Evolutionary conservation across 2,797 vertebrate species (phyloP).

Genomic region (Clamator glandarius): DNA sequence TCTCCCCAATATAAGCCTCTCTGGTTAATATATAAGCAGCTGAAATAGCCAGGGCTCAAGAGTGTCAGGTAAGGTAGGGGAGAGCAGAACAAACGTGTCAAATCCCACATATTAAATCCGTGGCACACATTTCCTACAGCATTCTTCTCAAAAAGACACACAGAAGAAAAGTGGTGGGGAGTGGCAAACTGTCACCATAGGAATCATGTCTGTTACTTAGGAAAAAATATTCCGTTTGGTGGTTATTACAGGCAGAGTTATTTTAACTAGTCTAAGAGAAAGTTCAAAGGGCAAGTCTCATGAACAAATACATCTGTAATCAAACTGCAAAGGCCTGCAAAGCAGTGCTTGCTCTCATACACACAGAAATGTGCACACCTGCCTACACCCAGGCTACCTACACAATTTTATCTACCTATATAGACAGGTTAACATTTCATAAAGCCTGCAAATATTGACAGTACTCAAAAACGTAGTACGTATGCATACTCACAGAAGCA

Average conservation of each 20-base stretch:
- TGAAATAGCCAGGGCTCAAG: not conserved
- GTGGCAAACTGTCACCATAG: not conserved
- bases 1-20: not conserved
- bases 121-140: not conserved
- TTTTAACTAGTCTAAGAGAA: not conserved
- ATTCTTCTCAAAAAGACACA: not conserved
- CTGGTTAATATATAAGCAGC: not conserved
- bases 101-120: not conserved
- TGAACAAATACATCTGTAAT: not conserved
- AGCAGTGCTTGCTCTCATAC: not conserved
- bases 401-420: not conserved
- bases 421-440: not conserved
- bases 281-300: not conserved
- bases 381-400: not conserved
- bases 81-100: not conserved
- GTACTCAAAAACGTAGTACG: not conserved
- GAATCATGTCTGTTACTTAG: not conserved
- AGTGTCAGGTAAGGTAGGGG: not conserved
- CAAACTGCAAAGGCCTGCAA: not conserved
- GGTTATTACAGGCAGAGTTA: not conserved
- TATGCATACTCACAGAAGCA: not conserved
- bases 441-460: not conserved
- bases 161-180: not conserved
- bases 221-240: not conserved
- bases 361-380: not conserved